Base-by-base conservation (phyloP, 2,888 invertebrate genomes). In the Myopa tessellatipennis region DNA sequence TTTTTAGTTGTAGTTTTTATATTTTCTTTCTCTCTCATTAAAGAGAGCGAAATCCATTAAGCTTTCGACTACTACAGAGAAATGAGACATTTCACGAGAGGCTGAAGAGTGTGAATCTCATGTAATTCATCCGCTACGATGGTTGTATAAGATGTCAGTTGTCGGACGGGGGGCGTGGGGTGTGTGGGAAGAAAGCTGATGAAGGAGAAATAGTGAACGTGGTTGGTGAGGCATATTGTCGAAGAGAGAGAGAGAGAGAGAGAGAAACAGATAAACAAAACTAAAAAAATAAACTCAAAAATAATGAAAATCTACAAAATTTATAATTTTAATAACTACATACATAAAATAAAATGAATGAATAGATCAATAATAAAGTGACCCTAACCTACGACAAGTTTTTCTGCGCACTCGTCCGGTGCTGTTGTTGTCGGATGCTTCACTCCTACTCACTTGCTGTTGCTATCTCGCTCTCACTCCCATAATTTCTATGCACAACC, bases 371-470 rank as follows among this genome's bases (percentile, higher is more conserved):
- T 18, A 4, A 45, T 18, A 18, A 68, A 68, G 4, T 67, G n/a
- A 18, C 40, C 52, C 52, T 76, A 71, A 76, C 71, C 71, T 65
- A 63, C 71, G 70, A 2, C 26, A 36, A 76, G 60, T 4, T 8
- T 40, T 52, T 16, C 1, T 18, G 34, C 34, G 26, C 69, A 16
- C 26, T 69, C 58, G 38, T 12, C 40, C 18, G 16, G 38, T 75
- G 45, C 45, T 26, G 26, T 26, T 26, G 26, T 26, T 26, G 26
- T 26, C 26, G 26, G 26, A 26, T 26, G 26, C 40, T 7, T n/a
- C 55, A 55, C 16, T 55, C 4, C 4, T 55, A 4, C 10, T n/a
- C n/a, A n/a, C 4, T 55, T 4, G 16, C n/a, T 55, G 3, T 55
- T n/a, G n/a, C 18, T 26, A 61, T 61, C 61, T 26, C 58, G 58